Base-by-base conservation (phyloP, 2,797 vertebrate species). In the Acrossocheilus wenchowensis region DNA sequence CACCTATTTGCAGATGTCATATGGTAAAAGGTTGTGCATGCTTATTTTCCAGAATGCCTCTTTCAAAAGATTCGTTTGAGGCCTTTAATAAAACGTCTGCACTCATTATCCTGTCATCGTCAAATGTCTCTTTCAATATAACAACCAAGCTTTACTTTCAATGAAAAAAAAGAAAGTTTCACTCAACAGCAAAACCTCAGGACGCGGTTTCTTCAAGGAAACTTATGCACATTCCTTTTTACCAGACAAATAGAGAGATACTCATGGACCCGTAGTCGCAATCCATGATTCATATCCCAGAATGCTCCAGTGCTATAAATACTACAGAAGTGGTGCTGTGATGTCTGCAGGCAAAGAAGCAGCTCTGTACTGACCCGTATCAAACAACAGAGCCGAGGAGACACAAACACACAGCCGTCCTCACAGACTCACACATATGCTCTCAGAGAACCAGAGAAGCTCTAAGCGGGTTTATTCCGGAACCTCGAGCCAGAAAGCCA, bases 271-370 rank as follows among this genome's bases (percentile, higher is more conserved):
- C 73, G 75, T 78, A 73, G 36, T 39, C 23, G 3, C 72, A 66
- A 73, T 68, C 73, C 17, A 68, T 90, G 87, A 88, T 87, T 89
- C 86, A 87, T 86, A 83, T 86, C 78, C 85, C 83, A 86, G 72
- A 87, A 80, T 89, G 82, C 84, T 83, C 52, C 87, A 26, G 86
- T 74, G 72, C 84, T 88, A 89, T 89, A 88, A 89, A 89, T 89
- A 88, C 81, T 69, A 21, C 68, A 83, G 64, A 78, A 57, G 45
- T 75, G 87, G 52, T 80, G 79, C 79, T 81, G 83, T 78, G 72
- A 82, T 87, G 84, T 83, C 89, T 89, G 81, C 82, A 81, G 84
- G 86, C 60, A 39, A 81, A 84, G 62, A 60, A 73, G 50, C 68
- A 80, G 45, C 68, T 90, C 60, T 57, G 80, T 80, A 82, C 80